A percentile compares a stretch with the other conserved stretches of the same genome.
Conservation (phyloP, 2,113 vertebrate species). For the Uria aalge region DNA sequence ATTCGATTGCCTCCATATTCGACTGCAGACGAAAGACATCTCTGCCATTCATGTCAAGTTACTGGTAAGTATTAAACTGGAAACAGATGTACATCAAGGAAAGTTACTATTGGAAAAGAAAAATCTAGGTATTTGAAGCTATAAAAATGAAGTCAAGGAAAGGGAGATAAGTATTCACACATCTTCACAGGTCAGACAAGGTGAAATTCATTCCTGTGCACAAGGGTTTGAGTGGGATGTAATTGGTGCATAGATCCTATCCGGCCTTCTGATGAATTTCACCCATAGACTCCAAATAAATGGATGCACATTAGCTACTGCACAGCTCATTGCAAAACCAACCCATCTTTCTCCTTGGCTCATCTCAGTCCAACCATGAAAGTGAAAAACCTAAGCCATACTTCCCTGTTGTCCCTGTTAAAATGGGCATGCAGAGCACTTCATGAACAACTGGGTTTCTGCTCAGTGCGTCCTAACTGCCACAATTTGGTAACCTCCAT, state of each 20-base stretch:
- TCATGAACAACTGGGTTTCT: neutral
- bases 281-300: neutral
- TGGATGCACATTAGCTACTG: neutral
- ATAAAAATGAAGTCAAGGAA: constrained; percentile 16
- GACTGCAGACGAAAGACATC: neutral
- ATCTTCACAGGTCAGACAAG: neutral
- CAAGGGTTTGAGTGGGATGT: neutral
- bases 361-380: neutral
- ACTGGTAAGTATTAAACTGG: neutral
- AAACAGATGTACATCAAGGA: neutral
- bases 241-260: neutral
- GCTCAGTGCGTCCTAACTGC: neutral
- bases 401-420: neutral
- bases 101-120: neutral
- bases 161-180: neutral
- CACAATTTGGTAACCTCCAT: neutral
- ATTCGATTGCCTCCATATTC: neutral
- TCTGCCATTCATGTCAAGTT: neutral
- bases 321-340: neutral
- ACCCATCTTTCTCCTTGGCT: neutral
- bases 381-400: neutral
- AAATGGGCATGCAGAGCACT: neutral
- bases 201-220: neutral
- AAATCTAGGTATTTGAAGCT: constrained; percentile 1
- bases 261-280: neutral